A percentile compares a stretch with the other conserved stretches of the same genome.
Evolutionary conservation across 2,113 vertebrate genomes (phyloP).

Genomic region (Aspiorhynchus laticeps): DNA sequence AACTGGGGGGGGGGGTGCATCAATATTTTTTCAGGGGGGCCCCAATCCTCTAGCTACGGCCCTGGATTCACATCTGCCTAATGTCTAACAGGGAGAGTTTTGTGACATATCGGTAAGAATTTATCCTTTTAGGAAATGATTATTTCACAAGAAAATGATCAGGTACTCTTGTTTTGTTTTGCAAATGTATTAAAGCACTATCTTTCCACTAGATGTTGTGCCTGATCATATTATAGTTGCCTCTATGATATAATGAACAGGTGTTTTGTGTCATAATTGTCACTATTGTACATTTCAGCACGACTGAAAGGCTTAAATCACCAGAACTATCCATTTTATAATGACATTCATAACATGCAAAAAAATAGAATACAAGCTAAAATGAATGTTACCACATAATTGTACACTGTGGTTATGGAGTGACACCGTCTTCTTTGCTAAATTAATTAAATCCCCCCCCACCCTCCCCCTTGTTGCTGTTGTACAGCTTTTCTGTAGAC

Average conservation of each 20-base stretch:
- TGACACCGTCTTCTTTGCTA: neutral
- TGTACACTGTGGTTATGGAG: neutral
- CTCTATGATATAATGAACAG: neutral
- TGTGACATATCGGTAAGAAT: too few relatives aligned
- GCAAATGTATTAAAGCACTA: too few relatives aligned
- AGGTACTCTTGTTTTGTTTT: neutral
- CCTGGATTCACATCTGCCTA: too few relatives aligned
- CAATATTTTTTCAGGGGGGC: too few relatives aligned
- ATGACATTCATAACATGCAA: neutral
- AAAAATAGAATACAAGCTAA: neutral
- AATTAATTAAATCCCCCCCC: neutral
- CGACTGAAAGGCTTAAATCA: neutral
- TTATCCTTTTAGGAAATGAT: too few relatives aligned
- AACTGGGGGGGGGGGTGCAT: too few relatives aligned
- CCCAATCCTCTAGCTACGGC: too few relatives aligned
- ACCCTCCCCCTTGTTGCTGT: neutral
- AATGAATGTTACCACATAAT: neutral
- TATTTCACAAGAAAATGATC: too few relatives aligned
- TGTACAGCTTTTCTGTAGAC: constrained; percentile 12
- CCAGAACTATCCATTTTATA: neutral
- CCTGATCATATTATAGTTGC: neutral
- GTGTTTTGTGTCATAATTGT: neutral
- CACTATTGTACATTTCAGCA: neutral
- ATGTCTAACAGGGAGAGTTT: too few relatives aligned
- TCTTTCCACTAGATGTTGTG: neutral